Evolutionary conservation across 2,113 vertebrate species (phyloP).

Genomic region (Python bivittatus): DNA sequence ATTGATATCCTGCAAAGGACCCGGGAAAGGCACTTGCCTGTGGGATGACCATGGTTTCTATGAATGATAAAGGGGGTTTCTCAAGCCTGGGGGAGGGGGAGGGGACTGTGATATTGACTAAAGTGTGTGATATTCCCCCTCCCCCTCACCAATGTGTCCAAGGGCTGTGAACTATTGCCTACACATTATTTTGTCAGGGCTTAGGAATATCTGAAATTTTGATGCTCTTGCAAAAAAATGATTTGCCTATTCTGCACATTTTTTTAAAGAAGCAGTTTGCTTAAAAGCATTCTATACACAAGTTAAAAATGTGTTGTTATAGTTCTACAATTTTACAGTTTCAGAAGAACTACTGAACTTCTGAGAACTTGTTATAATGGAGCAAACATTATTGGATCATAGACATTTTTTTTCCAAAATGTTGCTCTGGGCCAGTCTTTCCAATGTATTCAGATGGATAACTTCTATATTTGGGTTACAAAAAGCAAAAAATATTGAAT

Average conservation of each 20-base stretch:
- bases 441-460: background rate
- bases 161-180: constrained; percentile 49
- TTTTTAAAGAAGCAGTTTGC: background rate
- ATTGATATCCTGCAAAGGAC: background rate
- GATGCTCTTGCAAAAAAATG: background rate
- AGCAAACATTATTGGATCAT: background rate
- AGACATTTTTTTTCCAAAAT: background rate
- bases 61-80: background rate
- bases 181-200: background rate
- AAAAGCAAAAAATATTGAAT: constrained; percentile 1
- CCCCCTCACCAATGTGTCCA: constrained; percentile 17
- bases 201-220: background rate
- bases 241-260: background rate
- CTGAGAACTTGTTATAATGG: constrained; percentile 3
- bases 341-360: background rate
- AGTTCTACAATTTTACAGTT: constrained; percentile 40
- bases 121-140: constrained; percentile 8
- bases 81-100: constrained; percentile 8
- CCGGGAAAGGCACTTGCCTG: background rate
- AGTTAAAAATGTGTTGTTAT: background rate
- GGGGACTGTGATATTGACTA: background rate
- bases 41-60: background rate
- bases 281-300: background rate
- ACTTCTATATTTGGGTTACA: background rate
- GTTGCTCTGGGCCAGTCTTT: background rate